Conservation (phyloP, 1,140 invertebrate species). For the Drosophila cardini region DNA sequence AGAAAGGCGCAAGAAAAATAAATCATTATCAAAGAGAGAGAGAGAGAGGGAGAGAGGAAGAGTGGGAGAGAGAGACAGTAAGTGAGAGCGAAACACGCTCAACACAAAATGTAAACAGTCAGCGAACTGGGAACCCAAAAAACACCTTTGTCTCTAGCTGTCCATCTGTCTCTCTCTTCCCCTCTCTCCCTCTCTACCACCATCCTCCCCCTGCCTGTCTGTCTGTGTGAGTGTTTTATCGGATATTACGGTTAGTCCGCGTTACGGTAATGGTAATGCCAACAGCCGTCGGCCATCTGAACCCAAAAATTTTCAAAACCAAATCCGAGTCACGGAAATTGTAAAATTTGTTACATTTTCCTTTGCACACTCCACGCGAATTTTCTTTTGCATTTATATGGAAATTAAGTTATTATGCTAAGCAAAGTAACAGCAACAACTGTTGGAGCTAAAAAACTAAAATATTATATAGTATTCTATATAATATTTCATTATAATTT, state of each 20-base stretch:
- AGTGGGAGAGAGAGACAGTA: slow-evolving; percentile 34
- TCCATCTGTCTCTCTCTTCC: neutral
- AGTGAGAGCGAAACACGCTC: slow-evolving; percentile 52
- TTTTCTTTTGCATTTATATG: slow-evolving; percentile 51
- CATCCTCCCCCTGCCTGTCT: neutral
- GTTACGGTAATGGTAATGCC: slow-evolving; percentile 71
- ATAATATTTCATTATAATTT: slow-evolving; percentile 3
- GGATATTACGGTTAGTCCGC: slow-evolving; percentile 78
- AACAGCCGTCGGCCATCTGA: slow-evolving; percentile 65
- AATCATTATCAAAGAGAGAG: slow-evolving; percentile 71
- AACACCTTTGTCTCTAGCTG: slow-evolving; percentile 31
- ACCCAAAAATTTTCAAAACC: slow-evolving; percentile 39
- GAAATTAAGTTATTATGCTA: slow-evolving; percentile 46
- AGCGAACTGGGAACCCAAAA: slow-evolving; percentile 35
- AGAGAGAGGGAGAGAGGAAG: slow-evolving; percentile 31
- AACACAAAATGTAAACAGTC: slow-evolving; percentile 74
- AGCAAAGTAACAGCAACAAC: slow-evolving; percentile 20
- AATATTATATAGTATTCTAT: neutral
- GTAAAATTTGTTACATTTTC: slow-evolving; percentile 77
- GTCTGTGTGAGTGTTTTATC: slow-evolving; percentile 33
- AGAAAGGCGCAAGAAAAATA: slow-evolving; percentile 11
- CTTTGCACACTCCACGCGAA: slow-evolving; percentile 30
- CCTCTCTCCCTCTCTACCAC: too few relatives aligned
- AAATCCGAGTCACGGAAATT: slow-evolving; percentile 66
- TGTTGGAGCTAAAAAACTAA: slow-evolving; percentile 7